Evolutionary conservation across 2,888 invertebrate species (phyloP).

Genomic region (Cheilosia impressa): DNA sequence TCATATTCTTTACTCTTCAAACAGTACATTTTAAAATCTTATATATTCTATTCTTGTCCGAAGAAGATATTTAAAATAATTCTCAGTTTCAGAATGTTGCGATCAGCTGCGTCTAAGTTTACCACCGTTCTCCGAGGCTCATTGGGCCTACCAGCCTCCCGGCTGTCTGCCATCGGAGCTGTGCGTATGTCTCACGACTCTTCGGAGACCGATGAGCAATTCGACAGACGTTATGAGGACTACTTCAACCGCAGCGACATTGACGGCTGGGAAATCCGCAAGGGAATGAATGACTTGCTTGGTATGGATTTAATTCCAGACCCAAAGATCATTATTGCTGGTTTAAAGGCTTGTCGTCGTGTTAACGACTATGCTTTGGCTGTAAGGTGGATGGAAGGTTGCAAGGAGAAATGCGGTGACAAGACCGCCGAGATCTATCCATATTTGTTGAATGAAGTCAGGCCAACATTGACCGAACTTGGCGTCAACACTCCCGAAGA

Average conservation of each 20-base stretch:
- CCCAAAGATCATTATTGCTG: constrained; percentile 94
- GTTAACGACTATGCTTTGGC: constrained; percentile 97
- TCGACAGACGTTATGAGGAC: constrained; percentile 91
- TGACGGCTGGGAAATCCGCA: constrained; percentile 97
- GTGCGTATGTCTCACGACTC: constrained; percentile 84
- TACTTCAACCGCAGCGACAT: constrained; percentile 94
- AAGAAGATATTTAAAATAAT: constrained; percentile 3
- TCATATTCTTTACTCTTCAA: not conserved
- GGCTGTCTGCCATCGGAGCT: constrained; percentile 79
- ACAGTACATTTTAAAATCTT: not conserved
- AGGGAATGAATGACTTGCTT: constrained; percentile 94
- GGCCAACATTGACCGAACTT: constrained; percentile 95
- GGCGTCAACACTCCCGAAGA: constrained; percentile 97
- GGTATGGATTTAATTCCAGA: constrained; percentile 97
- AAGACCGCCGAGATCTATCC: constrained; percentile 92
- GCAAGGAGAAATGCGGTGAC: constrained; percentile 94
- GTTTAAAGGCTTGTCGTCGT: constrained; percentile 94
- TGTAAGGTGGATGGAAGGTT: constrained; percentile 95
- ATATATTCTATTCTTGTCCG: not conserved
- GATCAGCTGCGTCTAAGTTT: constrained; percentile 84
- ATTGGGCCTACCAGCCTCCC: constrained; percentile 78
- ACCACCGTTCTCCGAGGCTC: constrained; percentile 82
- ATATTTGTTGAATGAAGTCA: constrained; percentile 94
- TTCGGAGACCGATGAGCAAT: constrained; percentile 92
- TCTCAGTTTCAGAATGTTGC: constrained; percentile 84